Conservation (phyloP, 2,113 vertebrate species). For the Diadophis punctatus region DNA sequence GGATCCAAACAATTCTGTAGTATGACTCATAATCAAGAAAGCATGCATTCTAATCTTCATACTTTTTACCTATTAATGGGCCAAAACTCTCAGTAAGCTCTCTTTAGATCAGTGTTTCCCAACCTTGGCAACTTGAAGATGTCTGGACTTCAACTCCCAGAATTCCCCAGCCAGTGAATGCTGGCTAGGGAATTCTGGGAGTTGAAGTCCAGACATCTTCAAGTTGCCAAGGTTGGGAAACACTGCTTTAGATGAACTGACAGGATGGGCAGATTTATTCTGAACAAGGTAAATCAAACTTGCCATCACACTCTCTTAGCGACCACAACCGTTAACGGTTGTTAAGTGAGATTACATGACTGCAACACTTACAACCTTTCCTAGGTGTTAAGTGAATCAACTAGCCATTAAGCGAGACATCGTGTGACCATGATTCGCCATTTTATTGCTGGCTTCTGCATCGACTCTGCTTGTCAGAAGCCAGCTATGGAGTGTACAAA, state of each 20-base stretch:
- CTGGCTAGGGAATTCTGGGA: no score
- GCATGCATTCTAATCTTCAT: background rate
- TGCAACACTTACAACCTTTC: background rate
- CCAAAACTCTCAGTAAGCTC: background rate
- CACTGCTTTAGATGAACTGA: background rate
- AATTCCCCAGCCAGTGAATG: no score
- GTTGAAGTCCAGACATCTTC: no score
- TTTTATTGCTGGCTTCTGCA: background rate
- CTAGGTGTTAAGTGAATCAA: background rate
- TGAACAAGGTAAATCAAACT: background rate
- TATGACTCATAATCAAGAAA: background rate
- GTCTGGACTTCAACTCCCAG: no score
- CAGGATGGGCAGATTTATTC: background rate
- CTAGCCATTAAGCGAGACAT: background rate
- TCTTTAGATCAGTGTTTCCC: no score
- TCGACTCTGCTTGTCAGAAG: background rate
- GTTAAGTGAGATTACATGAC: background rate
- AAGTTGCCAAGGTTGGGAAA: no score
- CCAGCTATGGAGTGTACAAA: background rate
- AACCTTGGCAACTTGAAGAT: no score
- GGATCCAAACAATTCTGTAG: background rate
- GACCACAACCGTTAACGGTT: background rate
- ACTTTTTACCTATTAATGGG: background rate
- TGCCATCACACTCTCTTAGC: background rate
- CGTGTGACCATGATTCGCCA: background rate